Base-by-base conservation (phyloP, 2,797 vertebrate species). In the Harpagifer antarcticus region DNA sequence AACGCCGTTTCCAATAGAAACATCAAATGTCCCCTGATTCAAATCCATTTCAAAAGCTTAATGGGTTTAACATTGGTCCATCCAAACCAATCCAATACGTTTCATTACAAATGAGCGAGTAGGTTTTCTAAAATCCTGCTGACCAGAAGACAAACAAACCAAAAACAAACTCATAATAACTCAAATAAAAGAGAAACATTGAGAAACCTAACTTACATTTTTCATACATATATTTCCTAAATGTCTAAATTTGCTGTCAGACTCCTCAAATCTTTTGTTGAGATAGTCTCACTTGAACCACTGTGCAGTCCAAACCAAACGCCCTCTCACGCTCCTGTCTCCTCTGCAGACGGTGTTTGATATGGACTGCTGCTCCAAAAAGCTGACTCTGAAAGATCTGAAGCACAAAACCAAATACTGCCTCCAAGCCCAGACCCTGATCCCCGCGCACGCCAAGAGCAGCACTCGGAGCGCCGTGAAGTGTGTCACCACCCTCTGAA, bases 401-500 rank as follows among this genome's bases (percentile, higher is more conserved):
- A 72, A 56, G 1, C 89, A 74, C 43, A 70, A 71, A 40, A 58
- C 69, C 0, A 76, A 62, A 13, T 96, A 94, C 92, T 96, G 95
- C 76, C 47, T 95, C 16, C 90, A 93, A 19, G 93, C 90, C 4
- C 88, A 93, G 85, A 88, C 77, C 1, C 0, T 89, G 12, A 58
- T 92, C 63, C 71, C 78, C 13, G 74, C 42, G 11, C 91, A 88
- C 60, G 86, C 81, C 57, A 90, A 72, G 45, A 87, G 49, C 42
- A 95, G 95, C 68, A 6, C 8, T 0, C 91, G 86, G 1, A 86
- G 93, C 69, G 4, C 81, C 0, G 2, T 4, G 19, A 79, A 67
- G 16, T 96, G 95, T 64, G 4, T 91, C 87, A 87, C 72, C 2
- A 89, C 82, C 0, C 69, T 65, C n/a, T 94, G 86, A 94, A 7